Base-by-base conservation (phyloP, 2,888 invertebrate genomes). In the Lochmaea crataegi region DNA sequence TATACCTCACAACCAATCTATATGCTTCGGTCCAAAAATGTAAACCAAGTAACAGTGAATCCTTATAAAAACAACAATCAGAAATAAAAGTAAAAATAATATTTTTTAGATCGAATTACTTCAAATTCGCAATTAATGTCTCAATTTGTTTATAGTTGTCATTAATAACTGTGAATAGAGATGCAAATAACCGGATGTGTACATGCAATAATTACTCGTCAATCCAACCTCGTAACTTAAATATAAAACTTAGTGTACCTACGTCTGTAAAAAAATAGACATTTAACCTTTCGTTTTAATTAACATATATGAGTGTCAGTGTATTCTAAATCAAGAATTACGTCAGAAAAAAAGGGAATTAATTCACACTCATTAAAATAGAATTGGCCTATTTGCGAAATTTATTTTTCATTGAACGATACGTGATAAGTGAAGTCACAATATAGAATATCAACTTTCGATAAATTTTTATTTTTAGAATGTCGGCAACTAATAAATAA, bases 171-270 rank as follows among this genome's bases (percentile, higher is more conserved):
- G 32, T 6, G 26, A 26, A 26, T 26, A 26, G 4, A 26, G 2
- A 26, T 26, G 26, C 26, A 26, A 26, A 26, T 26, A 5, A 5
- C 32, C 32, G 32, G 32, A 32, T 32, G 32, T 32, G 32, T 32
- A 32, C 6, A 32, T 4, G 32, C 32, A 32, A 5, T 32, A 32
- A 48, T 48, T 48, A 12, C n/a, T 14, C n/a, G n/a, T 48, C 5
- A 48, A 48, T 14, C 6, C 48, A 48, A 48, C 14, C 48, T 48
- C 12, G 48, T 14, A 48, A n/a, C 48, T 3, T 6, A 48, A 48
- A n/a, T 48, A 48, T 22, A 68, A 56, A 75, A 67, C 53, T 67
- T 32, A 5, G 32, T 45, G 22, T 58, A 10, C 11, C 18, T 32
- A 32, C 60, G 32, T 60, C 22, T 32, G 9, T 32, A 14, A 32